Conservation (phyloP, 2,888 invertebrate species). For the Proisotoma minuta region DNA sequence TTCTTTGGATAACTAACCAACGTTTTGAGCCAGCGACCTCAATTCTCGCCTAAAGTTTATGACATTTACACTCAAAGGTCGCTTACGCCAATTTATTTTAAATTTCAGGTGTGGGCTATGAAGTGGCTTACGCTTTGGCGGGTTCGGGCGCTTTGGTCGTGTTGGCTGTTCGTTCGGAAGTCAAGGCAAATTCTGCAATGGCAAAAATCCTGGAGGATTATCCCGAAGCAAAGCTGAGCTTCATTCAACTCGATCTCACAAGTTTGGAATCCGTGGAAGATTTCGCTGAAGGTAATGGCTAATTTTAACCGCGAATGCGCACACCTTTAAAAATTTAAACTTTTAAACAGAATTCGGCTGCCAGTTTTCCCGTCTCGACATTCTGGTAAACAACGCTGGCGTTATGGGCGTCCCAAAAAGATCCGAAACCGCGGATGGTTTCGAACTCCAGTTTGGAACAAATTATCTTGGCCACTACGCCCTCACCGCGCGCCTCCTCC, state of each 20-base stretch:
- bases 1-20: too few species aligned
- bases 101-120: conserved; percentile 4
- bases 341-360: neutral
- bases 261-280: neutral
- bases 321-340: neutral
- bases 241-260: neutral
- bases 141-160: neutral
- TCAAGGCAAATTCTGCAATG: neutral
- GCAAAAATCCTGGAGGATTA: neutral
- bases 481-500: conserved; percentile 1
- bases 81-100: too few species aligned
- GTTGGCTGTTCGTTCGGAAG: neutral
- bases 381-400: conserved; percentile 12
- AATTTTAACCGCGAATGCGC: neutral
- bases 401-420: neutral
- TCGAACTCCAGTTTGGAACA: conserved; percentile 14
- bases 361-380: neutral
- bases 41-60: too few species aligned
- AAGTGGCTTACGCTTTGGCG: neutral
- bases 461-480: conserved; percentile 12
- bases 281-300: neutral
- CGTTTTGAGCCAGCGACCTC: too few species aligned
- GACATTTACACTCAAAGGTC: too few species aligned
- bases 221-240: neutral
- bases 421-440: neutral